Evolutionary conservation across 2,797 vertebrate genomes (phyloP).

Genomic region (Odontamblyopus rebecca): DNA sequence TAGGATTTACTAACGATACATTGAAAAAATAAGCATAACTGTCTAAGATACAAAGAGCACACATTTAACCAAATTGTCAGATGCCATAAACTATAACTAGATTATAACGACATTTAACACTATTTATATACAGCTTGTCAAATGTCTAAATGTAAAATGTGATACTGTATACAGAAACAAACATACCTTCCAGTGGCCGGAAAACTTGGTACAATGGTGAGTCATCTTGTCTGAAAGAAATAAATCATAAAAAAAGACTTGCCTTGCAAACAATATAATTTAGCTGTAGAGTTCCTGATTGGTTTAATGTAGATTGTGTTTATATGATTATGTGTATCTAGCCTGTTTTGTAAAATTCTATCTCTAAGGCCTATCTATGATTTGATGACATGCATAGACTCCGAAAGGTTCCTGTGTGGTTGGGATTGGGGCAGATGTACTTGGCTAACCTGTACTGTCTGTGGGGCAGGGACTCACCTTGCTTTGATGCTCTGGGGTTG

Average conservation of each 20-base stretch:
- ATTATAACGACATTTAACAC: background rate
- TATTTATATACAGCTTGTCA: background rate
- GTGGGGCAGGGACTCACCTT: slow-evolving; percentile 77
- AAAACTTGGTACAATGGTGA: slow-evolving; percentile 88
- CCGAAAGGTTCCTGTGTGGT: slow-evolving; percentile 13
- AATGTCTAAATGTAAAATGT: slow-evolving; percentile 4
- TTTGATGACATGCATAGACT: slow-evolving; percentile 18
- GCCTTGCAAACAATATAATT: background rate
- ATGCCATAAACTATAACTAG: background rate
- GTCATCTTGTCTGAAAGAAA: slow-evolving; percentile 77
- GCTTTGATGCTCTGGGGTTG: slow-evolving; percentile 73
- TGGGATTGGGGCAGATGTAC: slow-evolving; percentile 16
- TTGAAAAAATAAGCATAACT: background rate
- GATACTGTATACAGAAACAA: background rate
- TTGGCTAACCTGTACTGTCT: slow-evolving; percentile 22
- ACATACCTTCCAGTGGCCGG: slow-evolving; percentile 93
- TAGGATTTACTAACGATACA: background rate
- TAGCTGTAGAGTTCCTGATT: background rate
- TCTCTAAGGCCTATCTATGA: slow-evolving; percentile 32
- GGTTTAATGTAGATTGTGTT: background rate
- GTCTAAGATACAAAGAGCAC: too few species aligned
- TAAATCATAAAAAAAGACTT: slow-evolving; percentile 14
- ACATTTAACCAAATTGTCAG: background rate
- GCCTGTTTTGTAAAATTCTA: slow-evolving; percentile 10
- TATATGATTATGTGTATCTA: background rate